Base-by-base conservation (phyloP, 2,797 vertebrate genomes). In the Arrhamphus sclerolepis region DNA sequence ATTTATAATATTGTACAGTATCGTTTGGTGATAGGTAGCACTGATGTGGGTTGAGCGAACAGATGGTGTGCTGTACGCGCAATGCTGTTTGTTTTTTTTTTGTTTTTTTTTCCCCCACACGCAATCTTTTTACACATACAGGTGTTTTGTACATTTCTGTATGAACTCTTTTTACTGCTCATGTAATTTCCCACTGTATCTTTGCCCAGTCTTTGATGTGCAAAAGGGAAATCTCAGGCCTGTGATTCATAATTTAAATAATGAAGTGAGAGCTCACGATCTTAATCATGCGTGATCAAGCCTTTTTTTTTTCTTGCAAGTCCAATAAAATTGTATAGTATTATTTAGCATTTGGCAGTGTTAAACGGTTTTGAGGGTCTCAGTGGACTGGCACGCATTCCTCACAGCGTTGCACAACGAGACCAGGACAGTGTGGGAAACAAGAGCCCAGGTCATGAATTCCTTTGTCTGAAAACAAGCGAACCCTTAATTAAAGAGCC, bases 401-500 rank as follows among this genome's bases (percentile, higher is more conserved):
- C 79, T 7, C 59, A 44, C 16, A 0, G 34, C 66, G 31, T 65
- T 63, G 66, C 74, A 1, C 6, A 1, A 29, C 16, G 4, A 42
- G 39, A 62, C 42, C 55, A 18, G 56, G 43, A 24, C 31, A 16
- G 53, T 81, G 81, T 87, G 86, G 82, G 84, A 83, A 86, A 74
- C 58, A 47, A 48, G 66, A 20, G 47, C 60, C 18, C 39, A 53
- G 78, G 80, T 78, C 83, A 52, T 46, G 40, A 31, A 40, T 40
- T 3, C 46, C 18, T 84, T 87, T 86, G 80, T 85, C 62, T 64
- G 46, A 3, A 4, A 72, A 17, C 76, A 64, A 22, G 39, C 13
- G 29, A 62, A 56, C 24, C 65, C 64, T 51, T 58, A 46, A 64
- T 82, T 71, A 70, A 62, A 65, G 42, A 43, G 44, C 63, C 6